Base-by-base conservation (phyloP, 2,113 vertebrate genomes). In the Saguinus midas region DNA sequence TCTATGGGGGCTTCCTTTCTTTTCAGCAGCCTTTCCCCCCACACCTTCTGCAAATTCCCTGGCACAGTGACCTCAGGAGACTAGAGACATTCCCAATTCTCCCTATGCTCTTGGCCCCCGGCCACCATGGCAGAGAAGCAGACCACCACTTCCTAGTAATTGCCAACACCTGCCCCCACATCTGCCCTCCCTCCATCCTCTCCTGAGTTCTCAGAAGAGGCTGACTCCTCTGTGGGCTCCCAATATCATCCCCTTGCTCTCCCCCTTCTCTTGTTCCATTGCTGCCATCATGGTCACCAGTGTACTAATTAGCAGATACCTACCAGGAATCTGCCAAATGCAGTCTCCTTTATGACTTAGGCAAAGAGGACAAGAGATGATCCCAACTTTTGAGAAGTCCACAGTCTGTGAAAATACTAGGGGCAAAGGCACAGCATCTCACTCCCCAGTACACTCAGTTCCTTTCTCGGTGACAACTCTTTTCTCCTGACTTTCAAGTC, bases 401-500 rank as follows among this genome's bases (percentile, higher is more conserved):
- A 25, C 3, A 2, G 23, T 35, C 48, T 87, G 3, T 40, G 11
- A 82, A 52, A 72, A 58, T 10, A 18, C 14, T 52, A 43, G 81
- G 32, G 37, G 21, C 13, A 64, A 25, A 43, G 1, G 5, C 29
- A 29, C 6, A 12, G 48, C 21, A 50, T 7, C 32, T 18, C 2
- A 1, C 8, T 43, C 37, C 64, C 21, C 0, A 0, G n/a, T 20
- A 35, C 10, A 11, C 20, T 32, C 32, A 17, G 35, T 14, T 82
- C 45, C 66, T 35, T 29, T 5, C 35, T 66, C n/a, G 57, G 43
- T 86, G 52, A 29, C 40, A 64, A 73, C 29, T 27, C 64, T 87
- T 78, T 84, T 25, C 13, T 79, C 43, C 66, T 79, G 92, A 84
- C 57, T 93, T 91, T 95, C 40, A 80, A 75, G 11, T 10, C 8